Conservation (phyloP, 2,113 vertebrate genomes). For the Bubalus kerabau region DNA sequence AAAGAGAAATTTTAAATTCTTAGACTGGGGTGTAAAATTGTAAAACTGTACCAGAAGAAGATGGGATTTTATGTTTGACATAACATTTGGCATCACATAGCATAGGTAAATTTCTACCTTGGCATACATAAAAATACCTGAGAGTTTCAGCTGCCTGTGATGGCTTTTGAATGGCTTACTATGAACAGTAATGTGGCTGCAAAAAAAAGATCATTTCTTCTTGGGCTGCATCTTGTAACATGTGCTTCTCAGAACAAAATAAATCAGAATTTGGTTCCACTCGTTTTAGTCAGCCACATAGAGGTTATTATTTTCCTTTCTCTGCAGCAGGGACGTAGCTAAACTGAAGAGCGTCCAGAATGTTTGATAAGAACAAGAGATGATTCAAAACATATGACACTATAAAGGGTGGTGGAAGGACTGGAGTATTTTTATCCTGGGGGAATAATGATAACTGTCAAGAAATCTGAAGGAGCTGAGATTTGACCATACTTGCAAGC, state of each 20-base stretch:
- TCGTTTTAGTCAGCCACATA: not conserved
- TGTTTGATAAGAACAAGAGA: conserved; percentile 12
- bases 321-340: not conserved
- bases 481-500: not conserved
- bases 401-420: not conserved
- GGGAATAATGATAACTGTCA: not conserved
- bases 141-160: not conserved
- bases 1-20: not conserved
- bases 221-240: not conserved
- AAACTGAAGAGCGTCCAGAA: not conserved
- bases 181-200: not conserved
- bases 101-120: not conserved
- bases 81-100: not conserved
- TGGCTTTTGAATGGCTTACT: not conserved
- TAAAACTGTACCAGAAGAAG: not conserved
- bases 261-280: not conserved
- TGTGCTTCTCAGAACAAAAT: conserved; percentile 26
- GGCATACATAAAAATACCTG: not conserved
- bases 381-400: not conserved
- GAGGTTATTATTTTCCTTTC: not conserved
- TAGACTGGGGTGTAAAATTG: not conserved
- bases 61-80: not conserved
- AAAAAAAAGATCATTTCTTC: not conserved
- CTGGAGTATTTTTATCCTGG: not conserved
- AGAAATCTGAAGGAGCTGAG: not conserved